phyloP scores from a whole-genome alignment of 1,140 invertebrate genomes.

The Macrocentrus cingulum region DNA sequence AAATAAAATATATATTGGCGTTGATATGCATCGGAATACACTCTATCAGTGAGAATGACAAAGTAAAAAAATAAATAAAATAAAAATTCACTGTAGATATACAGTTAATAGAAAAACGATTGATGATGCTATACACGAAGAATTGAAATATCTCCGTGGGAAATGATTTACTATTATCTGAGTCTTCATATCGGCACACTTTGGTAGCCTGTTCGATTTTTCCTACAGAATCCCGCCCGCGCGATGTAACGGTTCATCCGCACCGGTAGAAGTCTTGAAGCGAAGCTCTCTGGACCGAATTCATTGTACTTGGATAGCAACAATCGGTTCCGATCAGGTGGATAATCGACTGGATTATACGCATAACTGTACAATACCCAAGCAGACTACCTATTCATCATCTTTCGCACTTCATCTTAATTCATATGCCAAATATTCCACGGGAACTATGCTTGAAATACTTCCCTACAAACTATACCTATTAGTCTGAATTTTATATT shows the following conservation, averaged over 20 bases:
- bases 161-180: neutral
- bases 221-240: neutral
- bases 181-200: constrained; percentile 15
- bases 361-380: constrained; percentile 38
- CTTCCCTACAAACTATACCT: too few species aligned
- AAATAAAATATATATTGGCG: neutral
- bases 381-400: neutral
- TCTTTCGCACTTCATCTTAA: neutral
- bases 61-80: neutral
- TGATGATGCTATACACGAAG: neutral
- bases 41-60: neutral
- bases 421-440: constrained; percentile 28
- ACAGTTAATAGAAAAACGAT: constrained; percentile 2
- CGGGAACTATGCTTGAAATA: too few species aligned
- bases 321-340: constrained; percentile 38
- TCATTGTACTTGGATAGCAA: constrained; percentile 18
- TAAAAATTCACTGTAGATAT: too few species aligned
- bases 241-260: neutral
- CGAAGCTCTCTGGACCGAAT: neutral
- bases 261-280: neutral
- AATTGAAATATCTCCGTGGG: neutral
- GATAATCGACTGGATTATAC: constrained; percentile 40
- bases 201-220: constrained; percentile 5
- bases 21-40: neutral
- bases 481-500: too few species aligned